Base-by-base conservation (phyloP, 2,797 vertebrate genomes). In the Anisognathus igniventris region DNA sequence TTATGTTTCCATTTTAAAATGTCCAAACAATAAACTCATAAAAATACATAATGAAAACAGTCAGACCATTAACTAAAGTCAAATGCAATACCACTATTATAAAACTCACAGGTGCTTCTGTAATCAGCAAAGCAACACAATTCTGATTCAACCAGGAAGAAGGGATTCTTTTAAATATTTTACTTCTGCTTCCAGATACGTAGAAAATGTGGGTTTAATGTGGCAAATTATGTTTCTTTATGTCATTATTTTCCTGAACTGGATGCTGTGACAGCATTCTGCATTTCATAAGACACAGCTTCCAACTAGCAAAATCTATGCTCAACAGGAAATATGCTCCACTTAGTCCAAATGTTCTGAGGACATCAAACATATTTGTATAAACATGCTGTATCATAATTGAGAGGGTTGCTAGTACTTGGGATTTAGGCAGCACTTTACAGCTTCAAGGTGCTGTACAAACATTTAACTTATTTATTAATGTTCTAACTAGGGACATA, bases 1-100 rank as follows among this genome's bases (percentile, higher is more conserved):
- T 92, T 88, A 81, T 82, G 61, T 86, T 97, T 93, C 70, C 73
- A 95, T 96, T 97, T 97, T 90, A 90, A 96, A 97, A 97, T 86
- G 87, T 73, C 86, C 87, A 96, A 90, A 88, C 85, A 60, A 97
- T 88, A 96, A 97, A 94, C 48, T 82, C 74, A 61, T 71, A 91
- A 96, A 96, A 97, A 94, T 88, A 93, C 76, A 47, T 95, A 96
- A 93, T 88, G 85, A 95, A 96, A 97, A 81, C 18, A 78, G 75
- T 78, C 94, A 97, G 85, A 68, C 72, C 33, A 72, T 94, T 92
- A 94, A 86, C 92, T 93, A 82, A 35, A 82, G 82, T 60, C 95
- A 94, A 87, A 92, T 22, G 31, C 71, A 93, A 57, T 37, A 30
- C 44, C 71, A 28, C 60, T 50, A 23, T 42, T 91, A 93, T 76